A percentile compares a stretch with the other conserved stretches of the same genome.
phyloP scores from a whole-genome alignment of 30 jellyfish, hydroid and myxozoan species.

The Catostylus mosaicus region DNA sequence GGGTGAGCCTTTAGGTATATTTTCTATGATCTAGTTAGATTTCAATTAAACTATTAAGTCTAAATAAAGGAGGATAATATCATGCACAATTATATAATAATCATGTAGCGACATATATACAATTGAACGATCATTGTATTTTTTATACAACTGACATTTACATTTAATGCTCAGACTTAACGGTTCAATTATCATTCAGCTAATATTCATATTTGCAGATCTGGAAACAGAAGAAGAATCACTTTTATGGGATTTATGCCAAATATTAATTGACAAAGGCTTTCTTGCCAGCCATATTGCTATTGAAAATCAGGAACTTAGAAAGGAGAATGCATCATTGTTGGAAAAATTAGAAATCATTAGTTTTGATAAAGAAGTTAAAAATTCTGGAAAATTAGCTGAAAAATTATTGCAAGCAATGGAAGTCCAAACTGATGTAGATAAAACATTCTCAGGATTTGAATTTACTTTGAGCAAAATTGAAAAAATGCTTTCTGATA shows the following conservation, averaged over 20 bases:
- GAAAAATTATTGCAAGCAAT: slow-evolving; percentile 6
- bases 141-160: no score
- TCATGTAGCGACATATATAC: no score
- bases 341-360: neutral
- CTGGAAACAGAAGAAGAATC: neutral
- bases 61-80: no score
- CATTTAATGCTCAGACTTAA: no score
- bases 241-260: slow-evolving; percentile 40
- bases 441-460: slow-evolving; percentile 62
- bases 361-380: neutral
- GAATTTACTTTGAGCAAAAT: slow-evolving; percentile 74
- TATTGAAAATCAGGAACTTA: slow-evolving; percentile 52
- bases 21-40: no score
- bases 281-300: slow-evolving; percentile 51
- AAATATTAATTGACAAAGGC: slow-evolving; percentile 47
- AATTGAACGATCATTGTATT: no score
- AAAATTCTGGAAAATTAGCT: slow-evolving; percentile 13
- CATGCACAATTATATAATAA: no score
- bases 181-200: no score
- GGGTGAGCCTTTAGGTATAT: neutral
- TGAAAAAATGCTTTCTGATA: slow-evolving; percentile 53
- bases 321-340: slow-evolving; percentile 10
- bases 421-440: slow-evolving; percentile 55
- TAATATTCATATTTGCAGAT: no score
- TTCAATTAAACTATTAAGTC: no score